These are phyloP conservation scores for Halichondria panicea DNA, from an alignment of 37 sponge, comb jelly and placozoan genomes.

Conservation along the genomic window DNA sequence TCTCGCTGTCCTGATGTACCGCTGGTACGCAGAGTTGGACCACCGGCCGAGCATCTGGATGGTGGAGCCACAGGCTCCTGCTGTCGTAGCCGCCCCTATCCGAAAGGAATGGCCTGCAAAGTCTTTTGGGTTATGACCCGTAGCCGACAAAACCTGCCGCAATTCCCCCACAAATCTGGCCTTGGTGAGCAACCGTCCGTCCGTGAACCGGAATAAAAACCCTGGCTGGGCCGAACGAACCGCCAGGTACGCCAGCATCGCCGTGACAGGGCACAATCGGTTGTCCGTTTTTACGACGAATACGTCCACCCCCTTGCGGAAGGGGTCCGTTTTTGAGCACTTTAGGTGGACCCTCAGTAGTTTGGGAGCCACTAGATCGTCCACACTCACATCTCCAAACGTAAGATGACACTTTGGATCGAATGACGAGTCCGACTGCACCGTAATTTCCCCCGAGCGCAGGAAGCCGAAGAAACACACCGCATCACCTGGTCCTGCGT, in stretches of 20 bases:
- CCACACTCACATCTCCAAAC: slow-evolving; percentile 2
- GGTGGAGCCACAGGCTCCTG: background rate
- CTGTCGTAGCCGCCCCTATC: slow-evolving; percentile 39
- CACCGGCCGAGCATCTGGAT: slow-evolving; percentile 26
- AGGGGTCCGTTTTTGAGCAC: slow-evolving; percentile 45
- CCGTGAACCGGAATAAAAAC: background rate
- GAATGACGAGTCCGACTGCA: background rate
- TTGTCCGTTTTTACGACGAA: slow-evolving; percentile 7
- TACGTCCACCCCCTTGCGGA: slow-evolving; percentile 7
- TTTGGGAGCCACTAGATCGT: background rate
- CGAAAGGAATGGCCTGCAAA: slow-evolving; percentile 23
- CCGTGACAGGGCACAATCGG: slow-evolving; percentile 22
- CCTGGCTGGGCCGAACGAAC: background rate
- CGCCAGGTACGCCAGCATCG: slow-evolving; percentile 14
- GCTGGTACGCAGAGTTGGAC: slow-evolving; percentile 22
- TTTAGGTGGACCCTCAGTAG: slow-evolving; percentile 12
- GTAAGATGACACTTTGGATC: background rate
- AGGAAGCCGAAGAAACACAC: background rate
- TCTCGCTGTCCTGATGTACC: slow-evolving; percentile 17
- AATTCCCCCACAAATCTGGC: background rate
- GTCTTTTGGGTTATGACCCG: background rate
- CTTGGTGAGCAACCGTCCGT: background rate
- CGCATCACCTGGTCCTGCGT: no score
- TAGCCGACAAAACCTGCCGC: background rate
- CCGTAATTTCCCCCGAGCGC: background rate